These are phyloP conservation scores for Operophtera brumata DNA, from an alignment of 2,888 invertebrate genomes.

Conservation along the genomic window DNA sequence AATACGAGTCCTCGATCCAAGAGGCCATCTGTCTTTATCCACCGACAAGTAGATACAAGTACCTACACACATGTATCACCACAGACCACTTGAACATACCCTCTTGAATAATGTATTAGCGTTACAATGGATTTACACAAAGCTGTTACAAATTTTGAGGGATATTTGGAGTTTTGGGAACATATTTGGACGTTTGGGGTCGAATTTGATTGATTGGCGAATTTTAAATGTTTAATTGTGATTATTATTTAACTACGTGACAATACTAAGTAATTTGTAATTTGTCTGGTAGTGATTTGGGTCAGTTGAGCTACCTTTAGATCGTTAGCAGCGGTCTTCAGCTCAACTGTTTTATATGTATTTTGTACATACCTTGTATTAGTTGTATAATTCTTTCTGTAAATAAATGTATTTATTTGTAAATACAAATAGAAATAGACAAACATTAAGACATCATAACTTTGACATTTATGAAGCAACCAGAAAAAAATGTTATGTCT, in stretches of 20 bases:
- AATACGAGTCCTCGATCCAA: conserved; percentile 25
- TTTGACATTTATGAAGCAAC: too few relatives aligned
- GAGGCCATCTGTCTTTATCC: conserved; percentile 63
- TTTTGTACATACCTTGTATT: too few relatives aligned
- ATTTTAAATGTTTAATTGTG: neutral
- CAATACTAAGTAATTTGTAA: neutral
- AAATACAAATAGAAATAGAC: too few relatives aligned
- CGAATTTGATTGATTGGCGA: conserved; percentile 41
- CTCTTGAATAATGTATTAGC: conserved; percentile 35
- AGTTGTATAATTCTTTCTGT: too few relatives aligned
- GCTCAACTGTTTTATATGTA: too few relatives aligned
- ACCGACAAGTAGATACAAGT: conserved; percentile 38
- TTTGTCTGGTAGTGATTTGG: too few relatives aligned
- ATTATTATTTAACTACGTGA: neutral
- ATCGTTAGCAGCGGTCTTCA: too few relatives aligned
- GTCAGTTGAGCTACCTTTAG: too few relatives aligned
- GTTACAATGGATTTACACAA: conserved; percentile 43
- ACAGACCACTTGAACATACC: conserved; percentile 29
- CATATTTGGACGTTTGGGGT: conserved; percentile 32
- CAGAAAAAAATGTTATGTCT: too few relatives aligned
- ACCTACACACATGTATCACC: conserved; percentile 1
- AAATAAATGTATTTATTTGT: too few relatives aligned
- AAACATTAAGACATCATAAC: too few relatives aligned
- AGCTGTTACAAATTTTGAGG: conserved; percentile 57
- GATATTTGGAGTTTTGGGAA: conserved; percentile 29